These are phyloP conservation scores for Melanotaenia duboulayi DNA, from an alignment of 2,113 vertebrate species.

Conservation along the genomic window DNA sequence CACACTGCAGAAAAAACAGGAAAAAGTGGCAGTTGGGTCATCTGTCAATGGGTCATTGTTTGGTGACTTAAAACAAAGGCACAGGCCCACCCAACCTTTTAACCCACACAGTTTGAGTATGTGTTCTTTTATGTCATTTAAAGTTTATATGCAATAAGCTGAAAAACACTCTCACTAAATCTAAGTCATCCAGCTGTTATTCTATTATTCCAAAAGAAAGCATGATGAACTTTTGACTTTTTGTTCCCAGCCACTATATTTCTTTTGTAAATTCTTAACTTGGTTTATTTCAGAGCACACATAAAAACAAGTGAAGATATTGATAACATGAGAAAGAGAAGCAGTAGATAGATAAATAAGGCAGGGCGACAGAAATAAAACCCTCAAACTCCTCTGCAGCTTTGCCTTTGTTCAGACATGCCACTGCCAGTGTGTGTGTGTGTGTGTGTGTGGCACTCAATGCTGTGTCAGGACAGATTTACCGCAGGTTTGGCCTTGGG, in stretches of 20 bases:
- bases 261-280: neutral
- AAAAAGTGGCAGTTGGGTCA: slow-evolving; percentile 1
- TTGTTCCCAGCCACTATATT: neutral
- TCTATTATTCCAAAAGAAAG: neutral
- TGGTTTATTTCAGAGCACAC: neutral
- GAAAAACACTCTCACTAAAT: slow-evolving; percentile 3
- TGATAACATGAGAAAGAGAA: neutral
- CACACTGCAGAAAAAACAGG: slow-evolving; percentile 11
- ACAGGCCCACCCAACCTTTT: slow-evolving; percentile 52
- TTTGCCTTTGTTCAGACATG: slow-evolving; percentile 47
- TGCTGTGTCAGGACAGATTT: slow-evolving; percentile 57
- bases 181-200: neutral
- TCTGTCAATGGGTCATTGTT: slow-evolving; percentile 29
- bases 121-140: neutral
- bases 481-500: slow-evolving; percentile 70
- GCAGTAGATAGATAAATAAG: neutral
- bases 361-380: slow-evolving; percentile 37
- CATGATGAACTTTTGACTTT: neutral
- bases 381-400: slow-evolving; percentile 4
- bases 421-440: slow-evolving; percentile 24
- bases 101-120: slow-evolving; percentile 22
- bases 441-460: slow-evolving; percentile 35
- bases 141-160: neutral
- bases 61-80: slow-evolving; percentile 19
- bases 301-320: neutral